phyloP scores from a whole-genome alignment of 2,113 vertebrate genomes.

The Alethe diademata region DNA sequence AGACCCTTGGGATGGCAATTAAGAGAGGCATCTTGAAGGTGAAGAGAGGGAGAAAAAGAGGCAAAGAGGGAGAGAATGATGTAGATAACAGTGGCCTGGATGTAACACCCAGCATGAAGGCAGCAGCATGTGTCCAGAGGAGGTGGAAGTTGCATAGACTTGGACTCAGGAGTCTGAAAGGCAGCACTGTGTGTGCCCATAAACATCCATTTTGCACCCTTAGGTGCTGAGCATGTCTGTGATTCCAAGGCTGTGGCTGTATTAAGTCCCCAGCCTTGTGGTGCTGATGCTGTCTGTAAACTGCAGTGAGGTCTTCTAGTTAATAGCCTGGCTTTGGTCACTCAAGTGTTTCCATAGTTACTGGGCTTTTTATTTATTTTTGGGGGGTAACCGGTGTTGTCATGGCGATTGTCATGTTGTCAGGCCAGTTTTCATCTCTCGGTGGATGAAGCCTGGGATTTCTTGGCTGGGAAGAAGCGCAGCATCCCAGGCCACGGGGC shows the following conservation, averaged over 20 bases:
- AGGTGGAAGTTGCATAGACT: neutral
- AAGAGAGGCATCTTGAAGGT: neutral
- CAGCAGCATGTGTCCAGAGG: neutral
- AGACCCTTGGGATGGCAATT: neutral
- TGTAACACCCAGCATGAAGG: neutral
- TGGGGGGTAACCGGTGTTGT: slow-evolving; percentile 39
- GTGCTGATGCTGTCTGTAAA: neutral
- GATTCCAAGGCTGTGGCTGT: neutral
- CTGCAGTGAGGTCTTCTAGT: neutral
- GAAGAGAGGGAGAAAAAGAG: neutral
- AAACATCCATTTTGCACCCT: neutral
- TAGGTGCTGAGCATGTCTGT: accelerated
- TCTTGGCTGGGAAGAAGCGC: neutral
- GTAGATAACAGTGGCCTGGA: neutral
- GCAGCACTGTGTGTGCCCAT: accelerated
- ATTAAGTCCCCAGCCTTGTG: accelerated
- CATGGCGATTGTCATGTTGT: slow-evolving; percentile 50
- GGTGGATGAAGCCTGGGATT: neutral
- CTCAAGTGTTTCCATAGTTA: slow-evolving; percentile 72
- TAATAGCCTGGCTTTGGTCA: slow-evolving; percentile 48
- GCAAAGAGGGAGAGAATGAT: neutral
- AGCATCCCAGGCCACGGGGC: accelerated
- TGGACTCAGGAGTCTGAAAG: neutral
- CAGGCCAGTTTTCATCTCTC: neutral
- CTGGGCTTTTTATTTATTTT: slow-evolving; percentile 40